Evolutionary conservation across 2,888 invertebrate genomes (phyloP).

Genomic region (Ernsta delagoae): DNA sequence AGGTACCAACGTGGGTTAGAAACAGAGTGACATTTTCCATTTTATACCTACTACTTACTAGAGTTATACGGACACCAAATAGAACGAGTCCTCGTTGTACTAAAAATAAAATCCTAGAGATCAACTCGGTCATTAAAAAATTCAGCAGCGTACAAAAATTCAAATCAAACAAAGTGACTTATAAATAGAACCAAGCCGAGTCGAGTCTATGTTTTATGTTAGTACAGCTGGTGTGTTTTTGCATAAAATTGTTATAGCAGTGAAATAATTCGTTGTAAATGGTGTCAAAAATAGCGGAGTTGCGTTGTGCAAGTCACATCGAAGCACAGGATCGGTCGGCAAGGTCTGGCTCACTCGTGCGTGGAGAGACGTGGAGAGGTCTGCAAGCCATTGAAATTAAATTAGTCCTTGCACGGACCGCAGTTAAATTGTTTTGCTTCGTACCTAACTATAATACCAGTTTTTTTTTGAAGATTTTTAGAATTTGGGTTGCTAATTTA

Average conservation of each 20-base stretch:
- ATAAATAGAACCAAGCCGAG: conserved; percentile 14
- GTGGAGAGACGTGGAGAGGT: conserved; percentile 59
- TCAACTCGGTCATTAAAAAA: not conserved
- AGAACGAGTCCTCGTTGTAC: too few relatives aligned
- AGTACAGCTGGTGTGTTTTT: conserved; percentile 21
- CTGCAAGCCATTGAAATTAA: conserved; percentile 47
- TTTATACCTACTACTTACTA: too few relatives aligned
- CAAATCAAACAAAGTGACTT: not conserved
- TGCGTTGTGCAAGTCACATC: conserved; percentile 79
- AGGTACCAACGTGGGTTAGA: too few relatives aligned
- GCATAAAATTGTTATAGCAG: conserved; percentile 21
- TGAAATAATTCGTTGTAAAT: conserved; percentile 41
- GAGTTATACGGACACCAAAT: too few relatives aligned
- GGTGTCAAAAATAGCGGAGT: conserved; percentile 63
- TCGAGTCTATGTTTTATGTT: conserved; percentile 19
- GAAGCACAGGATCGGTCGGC: conserved; percentile 67
- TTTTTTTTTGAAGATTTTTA: too few relatives aligned
- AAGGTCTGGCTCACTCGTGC: conserved; percentile 75
- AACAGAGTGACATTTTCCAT: too few relatives aligned
- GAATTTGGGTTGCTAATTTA: too few relatives aligned
- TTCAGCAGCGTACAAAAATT: not conserved
- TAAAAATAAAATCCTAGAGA: not conserved
- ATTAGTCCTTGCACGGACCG: conserved; percentile 37
- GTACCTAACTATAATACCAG: not conserved
- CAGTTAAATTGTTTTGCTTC: not conserved